phyloP scores from a whole-genome alignment of 1,140 invertebrate genomes.

The Atta cephalotes region DNA sequence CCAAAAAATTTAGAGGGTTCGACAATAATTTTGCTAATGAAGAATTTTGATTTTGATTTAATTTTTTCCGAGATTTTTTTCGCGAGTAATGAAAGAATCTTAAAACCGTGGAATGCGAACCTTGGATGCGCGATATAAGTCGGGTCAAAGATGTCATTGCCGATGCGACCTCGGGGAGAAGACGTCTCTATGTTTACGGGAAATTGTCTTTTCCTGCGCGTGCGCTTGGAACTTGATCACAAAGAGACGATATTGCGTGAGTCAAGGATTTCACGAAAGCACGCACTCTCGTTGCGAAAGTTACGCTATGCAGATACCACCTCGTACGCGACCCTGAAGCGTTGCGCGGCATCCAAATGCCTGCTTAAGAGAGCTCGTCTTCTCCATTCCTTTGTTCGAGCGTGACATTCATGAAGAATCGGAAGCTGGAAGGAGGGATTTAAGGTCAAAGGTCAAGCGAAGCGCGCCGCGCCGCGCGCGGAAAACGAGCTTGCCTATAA shows the following conservation, averaged over 20 bases:
- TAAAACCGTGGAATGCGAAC: not conserved
- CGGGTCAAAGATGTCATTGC: slow-evolving; percentile 22
- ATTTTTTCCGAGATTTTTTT: not conserved
- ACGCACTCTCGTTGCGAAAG: slow-evolving; percentile 43
- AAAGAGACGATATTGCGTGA: slow-evolving; percentile 29
- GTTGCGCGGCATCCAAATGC: slow-evolving; percentile 69
- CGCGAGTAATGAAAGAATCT: not conserved
- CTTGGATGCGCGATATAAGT: slow-evolving; percentile 9
- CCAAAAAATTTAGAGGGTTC: too few relatives aligned
- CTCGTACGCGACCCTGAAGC: slow-evolving; percentile 45
- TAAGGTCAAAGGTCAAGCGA: slow-evolving; percentile 43
- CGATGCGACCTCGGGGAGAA: slow-evolving; percentile 34
- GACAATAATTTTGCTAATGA: not conserved
- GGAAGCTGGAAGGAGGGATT: slow-evolving; percentile 57
- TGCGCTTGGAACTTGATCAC: slow-evolving; percentile 39
- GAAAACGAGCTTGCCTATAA: slow-evolving; percentile 65
- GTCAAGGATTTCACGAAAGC: slow-evolving; percentile 45
- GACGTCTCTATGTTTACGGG: slow-evolving; percentile 30
- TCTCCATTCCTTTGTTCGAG: slow-evolving; percentile 64
- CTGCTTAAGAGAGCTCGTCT: slow-evolving; percentile 70
- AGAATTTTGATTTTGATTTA: not conserved
- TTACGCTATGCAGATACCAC: slow-evolving; percentile 57
- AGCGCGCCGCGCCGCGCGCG: slow-evolving; percentile 16
- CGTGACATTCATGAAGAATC: slow-evolving; percentile 68
- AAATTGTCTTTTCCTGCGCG: slow-evolving; percentile 1